A percentile compares a stretch with the other conserved stretches of the same genome.
Evolutionary conservation across 2,888 invertebrate genomes (phyloP).

Genomic region (Andrena camellia): DNA sequence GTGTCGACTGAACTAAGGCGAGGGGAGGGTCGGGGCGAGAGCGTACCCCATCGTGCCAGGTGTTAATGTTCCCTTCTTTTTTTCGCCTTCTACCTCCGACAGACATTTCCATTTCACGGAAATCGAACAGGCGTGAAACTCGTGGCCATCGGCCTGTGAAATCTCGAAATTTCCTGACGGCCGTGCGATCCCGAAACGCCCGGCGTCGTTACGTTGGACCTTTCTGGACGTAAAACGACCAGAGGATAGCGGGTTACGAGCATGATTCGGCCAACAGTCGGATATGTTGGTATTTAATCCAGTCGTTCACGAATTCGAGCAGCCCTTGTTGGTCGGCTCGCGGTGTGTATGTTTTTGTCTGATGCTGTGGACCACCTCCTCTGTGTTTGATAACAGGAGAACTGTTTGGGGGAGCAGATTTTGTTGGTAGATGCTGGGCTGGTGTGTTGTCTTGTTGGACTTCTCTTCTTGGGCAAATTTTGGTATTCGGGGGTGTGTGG

Average conservation of each 20-base stretch:
- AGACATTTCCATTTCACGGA: conserved; percentile 50
- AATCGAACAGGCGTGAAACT: conserved; percentile 37
- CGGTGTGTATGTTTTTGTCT: background rate
- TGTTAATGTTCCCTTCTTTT: conserved; percentile 33
- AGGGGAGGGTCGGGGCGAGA: background rate
- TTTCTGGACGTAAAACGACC: conserved; percentile 11
- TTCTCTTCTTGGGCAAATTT: too few relatives aligned
- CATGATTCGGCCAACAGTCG: conserved; percentile 8
- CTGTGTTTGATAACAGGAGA: too few relatives aligned
- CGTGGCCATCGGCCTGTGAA: conserved; percentile 35
- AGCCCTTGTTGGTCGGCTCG: conserved; percentile 3
- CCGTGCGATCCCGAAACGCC: conserved; percentile 19
- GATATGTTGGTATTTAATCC: conserved; percentile 29
- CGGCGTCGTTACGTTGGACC: conserved; percentile 1
- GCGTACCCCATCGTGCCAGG: background rate
- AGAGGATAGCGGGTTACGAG: conserved; percentile 13
- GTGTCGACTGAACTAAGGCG: background rate
- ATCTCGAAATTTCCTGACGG: conserved; percentile 43
- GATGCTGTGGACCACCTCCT: too few relatives aligned
- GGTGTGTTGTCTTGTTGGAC: too few relatives aligned
- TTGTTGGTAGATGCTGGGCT: too few relatives aligned
- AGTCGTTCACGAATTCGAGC: conserved; percentile 13
- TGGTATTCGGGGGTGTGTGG: too few relatives aligned
- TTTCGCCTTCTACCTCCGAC: background rate
- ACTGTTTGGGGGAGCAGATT: too few relatives aligned